These are phyloP conservation scores for Ectobius pallidus DNA, from an alignment of 2,888 invertebrate genomes.

Conservation along the genomic window DNA sequence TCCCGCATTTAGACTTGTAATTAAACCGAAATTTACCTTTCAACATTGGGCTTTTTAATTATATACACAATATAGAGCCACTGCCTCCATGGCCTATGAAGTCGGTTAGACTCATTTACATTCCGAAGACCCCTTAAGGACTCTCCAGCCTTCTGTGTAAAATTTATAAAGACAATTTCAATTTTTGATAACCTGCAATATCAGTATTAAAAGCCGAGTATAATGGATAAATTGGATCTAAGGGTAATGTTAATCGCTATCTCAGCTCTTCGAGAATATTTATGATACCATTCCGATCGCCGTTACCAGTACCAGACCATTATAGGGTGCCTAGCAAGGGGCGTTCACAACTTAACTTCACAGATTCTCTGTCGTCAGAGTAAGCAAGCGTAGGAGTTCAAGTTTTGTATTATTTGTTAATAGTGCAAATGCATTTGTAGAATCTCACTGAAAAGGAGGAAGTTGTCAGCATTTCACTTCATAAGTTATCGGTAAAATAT, in stretches of 20 bases:
- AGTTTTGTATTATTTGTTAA: too few relatives aligned
- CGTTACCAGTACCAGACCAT: background rate
- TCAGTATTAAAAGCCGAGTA: background rate
- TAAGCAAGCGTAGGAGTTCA: too few relatives aligned
- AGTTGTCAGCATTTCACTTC: too few relatives aligned
- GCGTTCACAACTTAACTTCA: too few relatives aligned
- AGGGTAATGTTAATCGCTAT: background rate
- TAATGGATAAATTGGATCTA: background rate
- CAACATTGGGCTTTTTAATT: constrained; percentile 16
- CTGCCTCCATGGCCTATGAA: background rate
- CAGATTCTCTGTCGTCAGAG: too few relatives aligned
- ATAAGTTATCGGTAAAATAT: too few relatives aligned
- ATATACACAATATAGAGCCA: background rate
- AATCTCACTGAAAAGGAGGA: too few relatives aligned
- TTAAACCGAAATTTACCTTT: constrained; percentile 24
- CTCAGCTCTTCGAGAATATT: background rate
- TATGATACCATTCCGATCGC: background rate
- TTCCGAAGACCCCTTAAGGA: background rate
- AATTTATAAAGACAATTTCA: constrained; percentile 24
- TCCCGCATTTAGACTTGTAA: constrained; percentile 21
- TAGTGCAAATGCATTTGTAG: too few relatives aligned
- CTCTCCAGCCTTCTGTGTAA: background rate
- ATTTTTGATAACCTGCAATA: constrained; percentile 17
- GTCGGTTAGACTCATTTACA: background rate
- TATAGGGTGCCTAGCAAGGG: background rate